phyloP scores from a whole-genome alignment of 2,797 vertebrate species.

The Ptychobarbus kaznakovi region DNA sequence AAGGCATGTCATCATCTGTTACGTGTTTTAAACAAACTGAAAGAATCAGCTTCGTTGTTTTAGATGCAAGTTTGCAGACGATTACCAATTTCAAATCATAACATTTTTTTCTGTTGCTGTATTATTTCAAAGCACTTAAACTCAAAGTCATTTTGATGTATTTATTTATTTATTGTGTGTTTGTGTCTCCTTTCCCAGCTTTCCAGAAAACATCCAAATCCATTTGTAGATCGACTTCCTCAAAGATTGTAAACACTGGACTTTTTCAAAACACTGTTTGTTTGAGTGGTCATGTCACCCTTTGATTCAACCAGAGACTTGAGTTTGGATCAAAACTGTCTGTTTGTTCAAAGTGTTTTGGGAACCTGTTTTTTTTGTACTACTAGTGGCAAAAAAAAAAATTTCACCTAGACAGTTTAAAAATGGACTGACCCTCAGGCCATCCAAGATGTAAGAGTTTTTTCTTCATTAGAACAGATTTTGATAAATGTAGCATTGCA shows the following conservation, averaged over 20 bases:
- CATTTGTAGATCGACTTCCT: neutral
- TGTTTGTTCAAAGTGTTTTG: neutral
- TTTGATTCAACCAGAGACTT: neutral
- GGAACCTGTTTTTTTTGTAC: neutral
- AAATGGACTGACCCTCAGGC: neutral
- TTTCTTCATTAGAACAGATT: neutral
- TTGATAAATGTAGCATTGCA: neutral
- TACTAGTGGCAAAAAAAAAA: neutral
- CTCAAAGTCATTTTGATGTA: slow-evolving; percentile 3
- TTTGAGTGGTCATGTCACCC: neutral
- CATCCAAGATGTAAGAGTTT: neutral
- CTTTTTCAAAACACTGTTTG: slow-evolving; percentile 23
- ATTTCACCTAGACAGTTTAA: neutral
- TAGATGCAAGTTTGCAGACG: neutral
- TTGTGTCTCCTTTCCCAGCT: neutral
- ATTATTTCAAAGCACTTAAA: slow-evolving; percentile 18
- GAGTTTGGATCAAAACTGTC: neutral
- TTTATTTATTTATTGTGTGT: slow-evolving; percentile 1
- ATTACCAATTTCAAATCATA: neutral
- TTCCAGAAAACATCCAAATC: neutral
- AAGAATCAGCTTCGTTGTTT: neutral
- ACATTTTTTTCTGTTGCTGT: neutral
- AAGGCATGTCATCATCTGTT: neutral
- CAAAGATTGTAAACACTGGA: neutral
- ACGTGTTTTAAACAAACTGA: neutral